Conservation (phyloP, 1,140 invertebrate species). For the Arion vulgaris region DNA sequence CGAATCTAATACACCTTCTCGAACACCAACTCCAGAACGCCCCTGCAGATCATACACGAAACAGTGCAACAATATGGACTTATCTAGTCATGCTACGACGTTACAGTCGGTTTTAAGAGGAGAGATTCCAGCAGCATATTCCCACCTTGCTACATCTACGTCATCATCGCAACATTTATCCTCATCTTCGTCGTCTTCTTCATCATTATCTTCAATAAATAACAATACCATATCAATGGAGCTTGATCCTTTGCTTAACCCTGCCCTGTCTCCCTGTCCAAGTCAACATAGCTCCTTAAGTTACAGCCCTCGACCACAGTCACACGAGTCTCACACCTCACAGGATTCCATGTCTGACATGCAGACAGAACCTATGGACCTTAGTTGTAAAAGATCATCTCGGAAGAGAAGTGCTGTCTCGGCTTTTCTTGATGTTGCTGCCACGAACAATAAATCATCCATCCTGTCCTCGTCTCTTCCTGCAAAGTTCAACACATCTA, state of each 20-base stretch:
- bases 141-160: slow-evolving; percentile 52
- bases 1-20: slow-evolving; percentile 37
- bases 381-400: slow-evolving; percentile 46
- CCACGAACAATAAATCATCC: slow-evolving; percentile 20
- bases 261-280: slow-evolving; percentile 23
- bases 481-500: slow-evolving; percentile 17
- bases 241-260: slow-evolving; percentile 10
- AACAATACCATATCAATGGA: slow-evolving; percentile 26
- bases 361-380: slow-evolving; percentile 57
- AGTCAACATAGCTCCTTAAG: slow-evolving; percentile 34
- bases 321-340: slow-evolving; percentile 26
- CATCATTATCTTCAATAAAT: slow-evolving; percentile 6
- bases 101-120: slow-evolving; percentile 65
- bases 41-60: slow-evolving; percentile 1
- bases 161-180: slow-evolving; percentile 22
- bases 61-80: slow-evolving; percentile 13
- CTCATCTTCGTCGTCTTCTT: slow-evolving; percentile 8
- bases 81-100: slow-evolving; percentile 46
- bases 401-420: slow-evolving; percentile 31
- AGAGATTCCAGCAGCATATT: slow-evolving; percentile 62
- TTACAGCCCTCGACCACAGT: slow-evolving; percentile 37
- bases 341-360: slow-evolving; percentile 37
- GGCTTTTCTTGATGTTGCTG: slow-evolving; percentile 31
- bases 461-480: slow-evolving; percentile 35
- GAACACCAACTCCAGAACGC: slow-evolving; percentile 42